Evolutionary conservation across 2,797 vertebrate genomes (phyloP), one percentile per base, ranked within the genome.

Genomic region (Sibirionetta formosa): DNA sequence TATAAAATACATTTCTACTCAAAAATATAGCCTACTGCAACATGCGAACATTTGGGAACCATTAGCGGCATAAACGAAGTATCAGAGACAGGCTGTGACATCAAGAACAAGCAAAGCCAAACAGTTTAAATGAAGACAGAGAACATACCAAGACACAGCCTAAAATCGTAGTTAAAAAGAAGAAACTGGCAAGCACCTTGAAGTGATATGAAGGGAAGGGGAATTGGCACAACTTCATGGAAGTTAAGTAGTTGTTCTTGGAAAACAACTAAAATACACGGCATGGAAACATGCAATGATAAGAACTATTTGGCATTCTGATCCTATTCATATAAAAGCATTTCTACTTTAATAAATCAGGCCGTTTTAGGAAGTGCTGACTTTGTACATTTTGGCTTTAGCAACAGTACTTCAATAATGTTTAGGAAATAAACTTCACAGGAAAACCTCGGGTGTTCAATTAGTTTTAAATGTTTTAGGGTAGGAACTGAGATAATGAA

Each of bases 401-500:
- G 96, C 97, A 97, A 97, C 92, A 97, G 91, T 85, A 94, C 95
- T 98, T 98, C 96, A 97, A 91, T 97, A 98, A 97, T 93, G 87
- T 97, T 98, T 97, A 97, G 96, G 96, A 98, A 98, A 97, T 98
- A 97, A 98, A 98, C 95, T 98, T 98, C 95, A 95, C 96, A 96
- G 97, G 97, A 97, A 98, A 98, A 98, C 87, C 97, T 98, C 50
- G 50, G 85, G 96, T 98, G 97, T 97, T 98, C 97, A 97, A 97
- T 98, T 98, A 98, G 95, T 97, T 97, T 98, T 96, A 97, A 97
- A 98, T 70, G 80, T 97, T 98, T 97, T 97, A 98, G 97, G 78
- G 91, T 97, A 98, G 96, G 96, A 98, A 97, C 91, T 68, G 94
- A 98, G 97, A 98, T 98, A 98, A 98, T 98, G 97, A 98, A 98